phyloP scores from a whole-genome alignment of 2,797 vertebrate species.

The Halcyon chelicuti region DNA sequence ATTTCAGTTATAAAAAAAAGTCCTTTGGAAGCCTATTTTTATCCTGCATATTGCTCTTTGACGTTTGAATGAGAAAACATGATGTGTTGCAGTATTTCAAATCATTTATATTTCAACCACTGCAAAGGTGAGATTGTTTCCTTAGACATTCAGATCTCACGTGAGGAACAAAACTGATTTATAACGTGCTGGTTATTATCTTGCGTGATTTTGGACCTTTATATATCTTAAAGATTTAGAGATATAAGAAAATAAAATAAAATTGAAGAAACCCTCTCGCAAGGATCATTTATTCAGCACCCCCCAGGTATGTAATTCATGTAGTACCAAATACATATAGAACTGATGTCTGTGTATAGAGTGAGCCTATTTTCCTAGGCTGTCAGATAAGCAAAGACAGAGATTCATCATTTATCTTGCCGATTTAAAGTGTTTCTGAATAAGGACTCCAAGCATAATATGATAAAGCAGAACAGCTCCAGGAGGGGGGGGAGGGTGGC shows the following conservation, averaged over 20 bases:
- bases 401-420: conserved; percentile 17
- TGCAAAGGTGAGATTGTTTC: conserved; percentile 32
- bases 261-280: conserved; percentile 7
- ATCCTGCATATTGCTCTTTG: neutral
- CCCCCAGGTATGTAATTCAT: conserved; percentile 40
- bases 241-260: neutral
- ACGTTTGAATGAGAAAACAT: neutral
- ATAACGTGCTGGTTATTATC: conserved; percentile 33
- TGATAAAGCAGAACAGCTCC: neutral
- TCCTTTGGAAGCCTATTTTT: conserved; percentile 14
- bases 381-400: neutral
- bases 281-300: conserved; percentile 56
- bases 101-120: conserved; percentile 38
- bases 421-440: neutral
- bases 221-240: conserved; percentile 41
- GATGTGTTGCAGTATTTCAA: conserved; percentile 6
- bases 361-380: neutral
- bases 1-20: neutral
- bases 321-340: conserved; percentile 19
- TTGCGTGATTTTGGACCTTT: neutral
- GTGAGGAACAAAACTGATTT: conserved; percentile 50
- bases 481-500: rapidly evolving
- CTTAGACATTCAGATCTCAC: conserved; percentile 26
- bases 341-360: neutral
- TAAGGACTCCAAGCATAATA: conserved; percentile 16